A percentile compares a stretch with the other conserved stretches of the same genome.
phyloP scores from a whole-genome alignment of 1,140 invertebrate species.

The Eupristina koningsbergeri region DNA sequence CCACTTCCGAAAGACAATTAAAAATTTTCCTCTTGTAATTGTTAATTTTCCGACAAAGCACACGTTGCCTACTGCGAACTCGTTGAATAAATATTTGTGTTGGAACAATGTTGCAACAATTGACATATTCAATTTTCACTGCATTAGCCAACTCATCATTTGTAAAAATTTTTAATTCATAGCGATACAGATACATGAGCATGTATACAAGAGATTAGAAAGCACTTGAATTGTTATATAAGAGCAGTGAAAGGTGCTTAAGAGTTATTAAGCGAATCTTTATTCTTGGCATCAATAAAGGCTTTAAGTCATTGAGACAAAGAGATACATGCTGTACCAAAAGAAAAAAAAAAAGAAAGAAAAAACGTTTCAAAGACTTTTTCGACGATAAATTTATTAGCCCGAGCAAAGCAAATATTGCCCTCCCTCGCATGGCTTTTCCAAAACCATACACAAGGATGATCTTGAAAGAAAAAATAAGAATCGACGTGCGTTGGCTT shows the following conservation, averaged over 20 bases:
- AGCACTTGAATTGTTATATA: slow-evolving; percentile 23
- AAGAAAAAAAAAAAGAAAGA: neutral
- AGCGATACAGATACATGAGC: neutral
- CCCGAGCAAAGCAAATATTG: neutral
- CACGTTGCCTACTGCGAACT: too few species aligned
- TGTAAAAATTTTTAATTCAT: slow-evolving; percentile 1
- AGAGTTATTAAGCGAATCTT: neutral
- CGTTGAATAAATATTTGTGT: too few species aligned
- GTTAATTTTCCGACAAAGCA: too few species aligned
- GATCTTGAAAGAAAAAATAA: too few species aligned
- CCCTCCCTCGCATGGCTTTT: too few species aligned
- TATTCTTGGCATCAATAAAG: neutral
- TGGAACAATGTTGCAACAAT: too few species aligned
- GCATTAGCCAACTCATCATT: neutral
- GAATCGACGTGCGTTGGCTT: too few species aligned
- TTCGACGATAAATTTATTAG: neutral
- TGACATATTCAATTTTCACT: too few species aligned
- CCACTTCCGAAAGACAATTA: too few species aligned
- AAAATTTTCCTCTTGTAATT: too few species aligned
- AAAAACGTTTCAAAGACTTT: neutral
- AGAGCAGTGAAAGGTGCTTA: slow-evolving; percentile 26
- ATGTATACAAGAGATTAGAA: neutral
- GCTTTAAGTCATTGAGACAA: neutral
- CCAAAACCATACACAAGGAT: too few species aligned
- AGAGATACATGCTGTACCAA: neutral